phyloP scores from a whole-genome alignment of 2,888 invertebrate species.

The Bellardia bayeri region DNA sequence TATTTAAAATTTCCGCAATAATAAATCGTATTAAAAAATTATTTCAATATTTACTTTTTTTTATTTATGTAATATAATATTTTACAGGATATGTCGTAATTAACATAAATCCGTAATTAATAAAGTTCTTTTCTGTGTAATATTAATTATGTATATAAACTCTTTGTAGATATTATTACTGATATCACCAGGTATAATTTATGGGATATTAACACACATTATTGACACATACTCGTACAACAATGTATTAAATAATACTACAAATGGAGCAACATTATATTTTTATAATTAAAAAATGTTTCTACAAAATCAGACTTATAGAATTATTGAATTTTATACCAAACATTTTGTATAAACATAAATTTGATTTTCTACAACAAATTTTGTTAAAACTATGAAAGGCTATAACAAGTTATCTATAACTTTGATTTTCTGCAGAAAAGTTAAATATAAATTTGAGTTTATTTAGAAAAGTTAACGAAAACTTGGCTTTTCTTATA shows the following conservation, averaged over 20 bases:
- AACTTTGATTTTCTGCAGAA: no score
- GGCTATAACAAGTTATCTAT: no score
- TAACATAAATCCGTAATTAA: conserved; percentile 4
- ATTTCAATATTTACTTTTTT: background rate
- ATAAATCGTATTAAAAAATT: background rate
- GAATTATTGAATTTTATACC: no score
- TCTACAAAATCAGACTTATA: no score
- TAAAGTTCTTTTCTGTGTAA: background rate
- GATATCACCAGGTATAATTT: background rate
- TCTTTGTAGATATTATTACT: background rate
- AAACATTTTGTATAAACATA: no score
- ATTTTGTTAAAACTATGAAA: no score
- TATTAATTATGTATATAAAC: background rate
- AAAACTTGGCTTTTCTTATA: no score
- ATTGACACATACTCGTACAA: background rate
- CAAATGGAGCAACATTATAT: background rate
- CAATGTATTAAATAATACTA: background rate
- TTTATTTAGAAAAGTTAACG: no score
- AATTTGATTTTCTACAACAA: no score
- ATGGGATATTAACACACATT: background rate
- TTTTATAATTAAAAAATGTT: no score
- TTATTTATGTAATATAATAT: background rate
- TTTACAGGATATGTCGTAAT: background rate
- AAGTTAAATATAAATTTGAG: no score
- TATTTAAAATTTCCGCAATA: conserved; percentile 1